These are phyloP conservation scores for Rhizomys pruinosus DNA, from an alignment of 2,113 vertebrate genomes.

Conservation along the genomic window DNA sequence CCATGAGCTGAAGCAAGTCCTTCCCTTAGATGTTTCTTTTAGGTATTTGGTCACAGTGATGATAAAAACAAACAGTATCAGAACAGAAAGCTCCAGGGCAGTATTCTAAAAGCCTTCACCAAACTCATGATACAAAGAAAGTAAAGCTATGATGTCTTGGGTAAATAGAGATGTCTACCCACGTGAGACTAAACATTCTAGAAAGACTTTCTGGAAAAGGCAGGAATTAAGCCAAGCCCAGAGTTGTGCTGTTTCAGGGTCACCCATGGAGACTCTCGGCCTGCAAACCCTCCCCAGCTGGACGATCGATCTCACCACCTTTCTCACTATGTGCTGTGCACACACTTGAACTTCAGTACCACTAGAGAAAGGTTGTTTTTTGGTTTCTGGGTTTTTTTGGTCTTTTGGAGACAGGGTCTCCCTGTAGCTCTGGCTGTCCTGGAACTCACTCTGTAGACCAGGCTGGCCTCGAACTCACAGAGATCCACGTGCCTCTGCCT, in stretches of 20 bases:
- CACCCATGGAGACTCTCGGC: not conserved
- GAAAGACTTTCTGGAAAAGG: not conserved
- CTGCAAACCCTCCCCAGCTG: not conserved
- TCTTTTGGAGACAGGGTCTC: too few species aligned
- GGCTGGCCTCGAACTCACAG: too few species aligned
- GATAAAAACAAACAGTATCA: not conserved
- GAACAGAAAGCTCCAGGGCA: not conserved
- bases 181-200: not conserved
- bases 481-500: too few species aligned
- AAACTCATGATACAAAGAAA: not conserved
- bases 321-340: not conserved
- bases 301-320: too few species aligned
- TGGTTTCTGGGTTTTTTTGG: too few species aligned
- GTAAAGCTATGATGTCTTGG: fast-evolving
- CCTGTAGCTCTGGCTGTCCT: too few species aligned
- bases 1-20: not conserved
- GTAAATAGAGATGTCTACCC: not conserved
- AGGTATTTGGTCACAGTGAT: not conserved
- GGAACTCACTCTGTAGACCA: too few species aligned
- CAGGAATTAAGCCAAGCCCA: not conserved
- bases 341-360: fast-evolving
- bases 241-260: not conserved
- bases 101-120: too few species aligned
- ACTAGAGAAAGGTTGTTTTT: not conserved
- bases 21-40: not conserved